Conservation (phyloP, 2,797 vertebrate genomes). For the Gobio occitaniae region DNA sequence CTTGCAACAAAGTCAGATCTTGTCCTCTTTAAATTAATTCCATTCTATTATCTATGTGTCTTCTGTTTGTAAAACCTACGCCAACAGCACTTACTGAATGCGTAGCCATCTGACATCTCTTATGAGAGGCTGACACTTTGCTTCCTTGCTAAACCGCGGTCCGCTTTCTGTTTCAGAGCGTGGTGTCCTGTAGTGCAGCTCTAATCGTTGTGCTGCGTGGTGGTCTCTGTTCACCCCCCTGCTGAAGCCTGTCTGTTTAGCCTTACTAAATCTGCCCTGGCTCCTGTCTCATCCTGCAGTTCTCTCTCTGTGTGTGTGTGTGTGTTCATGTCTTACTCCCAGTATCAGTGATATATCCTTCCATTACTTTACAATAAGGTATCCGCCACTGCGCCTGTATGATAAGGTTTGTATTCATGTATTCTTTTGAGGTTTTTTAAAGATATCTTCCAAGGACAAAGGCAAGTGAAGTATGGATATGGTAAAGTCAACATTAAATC, state of each 20-base stretch:
- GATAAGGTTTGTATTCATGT: slow-evolving; percentile 11
- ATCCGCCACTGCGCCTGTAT: not conserved
- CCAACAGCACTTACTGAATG: slow-evolving; percentile 32
- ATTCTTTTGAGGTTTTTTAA: not conserved
- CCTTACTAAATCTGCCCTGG: slow-evolving; percentile 64
- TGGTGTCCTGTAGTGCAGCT: slow-evolving; percentile 40
- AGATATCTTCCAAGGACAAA: not conserved
- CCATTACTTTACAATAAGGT: slow-evolving; percentile 22
- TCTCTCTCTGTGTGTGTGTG: not conserved
- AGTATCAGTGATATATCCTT: slow-evolving; percentile 31
- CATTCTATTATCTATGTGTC: slow-evolving; percentile 41
- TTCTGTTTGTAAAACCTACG: slow-evolving; percentile 24
- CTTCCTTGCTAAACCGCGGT: slow-evolving; percentile 45
- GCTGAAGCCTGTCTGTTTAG: slow-evolving; percentile 71
- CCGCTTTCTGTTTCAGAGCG: slow-evolving; percentile 43
- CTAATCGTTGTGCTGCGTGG: slow-evolving; percentile 26
- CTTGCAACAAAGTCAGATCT: slow-evolving; percentile 24
- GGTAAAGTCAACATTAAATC: not conserved
- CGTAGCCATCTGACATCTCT: slow-evolving; percentile 1
- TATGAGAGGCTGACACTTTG: slow-evolving; percentile 36
- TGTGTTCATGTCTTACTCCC: slow-evolving; percentile 39
- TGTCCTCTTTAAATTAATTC: slow-evolving; percentile 42
- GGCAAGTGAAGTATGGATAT: not conserved
- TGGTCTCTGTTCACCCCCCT: slow-evolving; percentile 32
- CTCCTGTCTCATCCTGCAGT: slow-evolving; percentile 48